Evolutionary conservation across 1,140 invertebrate genomes (phyloP).

Genomic region (Drosophila carrolli): DNA sequence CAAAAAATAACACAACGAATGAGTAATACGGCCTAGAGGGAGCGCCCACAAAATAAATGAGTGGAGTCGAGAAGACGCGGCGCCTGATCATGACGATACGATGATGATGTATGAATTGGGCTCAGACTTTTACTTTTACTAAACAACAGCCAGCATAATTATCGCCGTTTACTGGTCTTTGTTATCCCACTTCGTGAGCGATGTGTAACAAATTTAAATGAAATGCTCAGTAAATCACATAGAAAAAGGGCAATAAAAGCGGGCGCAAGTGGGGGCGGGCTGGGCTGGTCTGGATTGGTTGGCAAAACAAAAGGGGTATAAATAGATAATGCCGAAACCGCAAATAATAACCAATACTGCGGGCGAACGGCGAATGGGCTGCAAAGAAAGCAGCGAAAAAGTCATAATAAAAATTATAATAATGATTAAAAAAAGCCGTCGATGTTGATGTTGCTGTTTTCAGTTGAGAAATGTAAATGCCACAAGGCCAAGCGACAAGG

Average conservation of each 20-base stretch:
- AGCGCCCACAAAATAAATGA: conserved; percentile 38
- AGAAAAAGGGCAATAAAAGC: conserved; percentile 34
- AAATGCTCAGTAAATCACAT: conserved; percentile 57
- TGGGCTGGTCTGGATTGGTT: conserved; percentile 13
- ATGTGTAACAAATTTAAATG: conserved; percentile 53
- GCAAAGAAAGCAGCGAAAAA: conserved; percentile 70
- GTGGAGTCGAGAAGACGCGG: conserved; percentile 11
- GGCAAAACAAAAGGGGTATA: conserved; percentile 56
- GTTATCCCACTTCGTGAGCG: conserved; percentile 21
- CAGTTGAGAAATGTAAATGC: conserved; percentile 81
- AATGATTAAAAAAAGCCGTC: conserved; percentile 68
- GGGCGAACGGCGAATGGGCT: conserved; percentile 35
- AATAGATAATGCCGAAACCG: conserved; percentile 69
- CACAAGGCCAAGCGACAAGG: conserved; percentile 83
- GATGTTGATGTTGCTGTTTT: conserved; percentile 33
- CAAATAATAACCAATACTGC: conserved; percentile 34
- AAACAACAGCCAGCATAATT: conserved; percentile 42
- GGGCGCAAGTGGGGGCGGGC: conserved; percentile 39
- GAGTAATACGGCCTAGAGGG: conserved; percentile 34
- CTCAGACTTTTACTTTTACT: conserved; percentile 71
- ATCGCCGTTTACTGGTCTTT: conserved; percentile 53
- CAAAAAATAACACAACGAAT: conserved; percentile 32
- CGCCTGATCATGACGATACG: conserved; percentile 45
- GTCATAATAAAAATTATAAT: conserved; percentile 75
- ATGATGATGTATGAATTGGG: conserved; percentile 49